Percentiles rank a stretch among this genome's conserved stretches.
These are phyloP conservation scores for Entomobrya multifasciata DNA, from an alignment of 2,888 invertebrate species.

Conservation along the genomic window DNA sequence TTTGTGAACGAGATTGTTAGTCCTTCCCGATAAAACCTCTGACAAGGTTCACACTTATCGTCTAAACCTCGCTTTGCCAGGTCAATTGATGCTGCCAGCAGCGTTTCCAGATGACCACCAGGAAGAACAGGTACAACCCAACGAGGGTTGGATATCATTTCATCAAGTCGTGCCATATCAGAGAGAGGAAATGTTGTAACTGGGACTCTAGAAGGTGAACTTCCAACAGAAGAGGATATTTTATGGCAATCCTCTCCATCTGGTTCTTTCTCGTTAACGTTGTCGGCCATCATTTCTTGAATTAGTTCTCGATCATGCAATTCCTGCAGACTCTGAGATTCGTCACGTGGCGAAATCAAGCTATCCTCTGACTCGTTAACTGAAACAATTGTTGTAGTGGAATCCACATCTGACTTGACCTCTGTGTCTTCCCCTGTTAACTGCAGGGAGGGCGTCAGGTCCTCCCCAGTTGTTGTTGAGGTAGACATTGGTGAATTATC, in stretches of 20 bases:
- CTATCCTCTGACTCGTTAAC: slow-evolving; percentile 68
- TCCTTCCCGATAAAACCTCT: slow-evolving; percentile 96
- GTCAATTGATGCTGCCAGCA: slow-evolving; percentile 93
- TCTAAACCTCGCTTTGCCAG: slow-evolving; percentile 93
- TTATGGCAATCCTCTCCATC: slow-evolving; percentile 57
- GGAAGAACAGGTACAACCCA: slow-evolving; percentile 99
- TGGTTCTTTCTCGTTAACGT: slow-evolving; percentile 54
- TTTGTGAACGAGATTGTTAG: slow-evolving; percentile 97
- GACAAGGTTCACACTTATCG: slow-evolving; percentile 93
- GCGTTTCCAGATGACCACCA: slow-evolving; percentile 95
- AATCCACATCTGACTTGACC: slow-evolving; percentile 67
- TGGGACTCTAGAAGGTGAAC: slow-evolving; percentile 58
- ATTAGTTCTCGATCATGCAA: slow-evolving; percentile 41
- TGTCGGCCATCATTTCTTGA: slow-evolving; percentile 45
- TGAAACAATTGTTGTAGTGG: slow-evolving; percentile 62
- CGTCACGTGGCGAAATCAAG: slow-evolving; percentile 50
- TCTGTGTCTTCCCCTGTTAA: slow-evolving; percentile 54
- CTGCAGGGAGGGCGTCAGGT: slow-evolving; percentile 51
- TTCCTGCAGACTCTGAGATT: slow-evolving; percentile 57
- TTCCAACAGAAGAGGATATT: slow-evolving; percentile 35
- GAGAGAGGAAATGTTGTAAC: slow-evolving; percentile 88
- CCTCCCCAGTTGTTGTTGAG: slow-evolving; percentile 62
- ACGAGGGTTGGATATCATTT: slow-evolving; percentile 96
- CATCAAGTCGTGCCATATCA: slow-evolving; percentile 93
- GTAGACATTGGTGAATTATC: slow-evolving; percentile 66